Conservation (phyloP, 2,113 vertebrate species). For the Loxodonta africana region DNA sequence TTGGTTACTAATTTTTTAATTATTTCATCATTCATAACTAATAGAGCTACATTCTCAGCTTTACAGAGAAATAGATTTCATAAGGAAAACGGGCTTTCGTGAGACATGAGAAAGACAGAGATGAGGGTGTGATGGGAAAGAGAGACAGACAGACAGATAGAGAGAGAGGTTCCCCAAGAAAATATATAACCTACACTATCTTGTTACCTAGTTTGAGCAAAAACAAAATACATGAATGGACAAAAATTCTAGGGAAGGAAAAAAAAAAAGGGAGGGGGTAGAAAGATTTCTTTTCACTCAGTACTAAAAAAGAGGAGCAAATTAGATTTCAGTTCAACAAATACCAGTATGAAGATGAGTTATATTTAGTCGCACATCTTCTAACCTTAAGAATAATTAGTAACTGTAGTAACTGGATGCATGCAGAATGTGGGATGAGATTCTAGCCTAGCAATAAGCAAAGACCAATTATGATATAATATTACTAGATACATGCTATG, state of each 20-base stretch:
- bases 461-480: neutral
- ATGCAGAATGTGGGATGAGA: neutral
- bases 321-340: constrained; percentile 1
- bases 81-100: neutral
- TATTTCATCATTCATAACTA: neutral
- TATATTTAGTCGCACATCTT: constrained; percentile 40
- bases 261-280: neutral
- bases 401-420: neutral
- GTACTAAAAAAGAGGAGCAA: neutral
- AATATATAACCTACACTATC: neutral
- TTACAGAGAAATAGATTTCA: neutral
- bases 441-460: neutral
- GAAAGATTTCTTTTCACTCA: neutral
- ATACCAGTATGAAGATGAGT: neutral
- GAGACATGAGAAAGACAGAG: neutral
- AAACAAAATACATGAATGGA: neutral
- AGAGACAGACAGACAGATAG: neutral
- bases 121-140: neutral
- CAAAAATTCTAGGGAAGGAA: neutral
- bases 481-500: neutral
- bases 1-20: neutral
- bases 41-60: neutral
- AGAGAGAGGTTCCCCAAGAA: neutral
- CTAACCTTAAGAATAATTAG: constrained; percentile 40
- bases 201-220: neutral